Base-by-base conservation (phyloP, 2,888 invertebrate species). In the Acrobasis repandana region DNA sequence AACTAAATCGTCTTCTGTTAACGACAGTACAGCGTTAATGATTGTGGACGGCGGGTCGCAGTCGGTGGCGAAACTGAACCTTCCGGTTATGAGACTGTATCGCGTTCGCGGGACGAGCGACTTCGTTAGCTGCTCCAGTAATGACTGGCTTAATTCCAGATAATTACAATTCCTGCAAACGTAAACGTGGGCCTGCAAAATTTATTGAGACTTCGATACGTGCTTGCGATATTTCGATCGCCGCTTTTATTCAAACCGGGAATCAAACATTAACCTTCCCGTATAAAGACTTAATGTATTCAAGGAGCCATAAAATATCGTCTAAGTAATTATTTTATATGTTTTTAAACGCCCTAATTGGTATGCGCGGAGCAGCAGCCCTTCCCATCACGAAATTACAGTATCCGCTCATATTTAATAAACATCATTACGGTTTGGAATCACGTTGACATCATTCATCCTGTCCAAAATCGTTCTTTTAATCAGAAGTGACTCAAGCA, bases 141-240 rank as follows among this genome's bases (percentile, higher is more conserved):
- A 87, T 84, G 85, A 88, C 83, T 85, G 82, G 85, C 82, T 88
- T 86, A 89, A 89, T 89, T 87, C 83, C 83, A 86, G 81, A 88
- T 90, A 90, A 90, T 90, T 86, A 87, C 80, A 78, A 81, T 83
- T 73, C 81, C 75, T 82, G 76, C 75, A 79, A 83, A 80, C 77
- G 77, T 76, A 82, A 83, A 86, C 83, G 84, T 83, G 80, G 78
- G 77, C 80, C 70, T 72, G 68, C 76, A 76, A 77, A 63, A 82
- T 47, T 51, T 47, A 63, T 63, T 65, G 58, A 54, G 15, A 48
- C 52, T 58, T 47, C 47, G 43, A 58, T 52, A 59, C 33, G 18
- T 56, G 58, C 67, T 65, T 65, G 69, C 72, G 63, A 72, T 73
- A 72, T 73, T 71, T 71, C 71, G 69, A 74, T 70, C 75, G 71